These are phyloP conservation scores for Drosophila subobscura DNA, from an alignment of 1,140 invertebrate genomes.

Conservation along the genomic window DNA sequence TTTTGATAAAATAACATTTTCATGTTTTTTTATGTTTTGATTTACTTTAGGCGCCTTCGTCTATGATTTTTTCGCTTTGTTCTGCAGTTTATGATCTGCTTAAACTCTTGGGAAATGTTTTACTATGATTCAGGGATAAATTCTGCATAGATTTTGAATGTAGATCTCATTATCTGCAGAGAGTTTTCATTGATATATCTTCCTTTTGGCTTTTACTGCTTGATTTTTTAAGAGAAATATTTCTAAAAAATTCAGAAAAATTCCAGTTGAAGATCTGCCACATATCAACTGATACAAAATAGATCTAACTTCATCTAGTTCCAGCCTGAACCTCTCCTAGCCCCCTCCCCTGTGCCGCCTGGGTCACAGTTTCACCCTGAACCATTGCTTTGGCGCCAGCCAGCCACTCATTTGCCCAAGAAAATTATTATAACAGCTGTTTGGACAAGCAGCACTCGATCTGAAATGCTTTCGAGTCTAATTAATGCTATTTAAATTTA, in stretches of 20 bases:
- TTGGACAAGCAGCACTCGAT: slow-evolving; percentile 30
- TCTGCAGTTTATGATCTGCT: neutral
- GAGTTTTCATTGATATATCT: too few species aligned
- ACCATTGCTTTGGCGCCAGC: slow-evolving; percentile 36
- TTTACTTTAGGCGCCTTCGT: too few species aligned
- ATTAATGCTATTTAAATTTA: slow-evolving; percentile 68
- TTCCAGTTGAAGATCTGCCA: too few species aligned
- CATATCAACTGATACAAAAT: too few species aligned
- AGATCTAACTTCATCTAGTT: too few species aligned
- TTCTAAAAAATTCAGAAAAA: too few species aligned
- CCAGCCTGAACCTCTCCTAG: too few species aligned
- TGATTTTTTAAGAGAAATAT: too few species aligned
- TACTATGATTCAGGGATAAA: neutral
- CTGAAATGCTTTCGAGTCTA: slow-evolving; percentile 37
- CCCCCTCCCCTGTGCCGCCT: neutral
- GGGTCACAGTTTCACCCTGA: slow-evolving; percentile 27
- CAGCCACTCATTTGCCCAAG: slow-evolving; percentile 22
- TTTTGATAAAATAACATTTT: slow-evolving; percentile 56
- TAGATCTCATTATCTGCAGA: too few species aligned
- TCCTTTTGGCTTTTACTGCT: too few species aligned
- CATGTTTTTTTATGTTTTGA: slow-evolving; percentile 20
- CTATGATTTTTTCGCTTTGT: neutral
- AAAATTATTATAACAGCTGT: slow-evolving; percentile 64
- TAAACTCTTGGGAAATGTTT: slow-evolving; percentile 20
- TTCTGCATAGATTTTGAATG: too few species aligned